phyloP scores from a whole-genome alignment of 2,888 invertebrate species.

The Himalopsyche anomala region DNA sequence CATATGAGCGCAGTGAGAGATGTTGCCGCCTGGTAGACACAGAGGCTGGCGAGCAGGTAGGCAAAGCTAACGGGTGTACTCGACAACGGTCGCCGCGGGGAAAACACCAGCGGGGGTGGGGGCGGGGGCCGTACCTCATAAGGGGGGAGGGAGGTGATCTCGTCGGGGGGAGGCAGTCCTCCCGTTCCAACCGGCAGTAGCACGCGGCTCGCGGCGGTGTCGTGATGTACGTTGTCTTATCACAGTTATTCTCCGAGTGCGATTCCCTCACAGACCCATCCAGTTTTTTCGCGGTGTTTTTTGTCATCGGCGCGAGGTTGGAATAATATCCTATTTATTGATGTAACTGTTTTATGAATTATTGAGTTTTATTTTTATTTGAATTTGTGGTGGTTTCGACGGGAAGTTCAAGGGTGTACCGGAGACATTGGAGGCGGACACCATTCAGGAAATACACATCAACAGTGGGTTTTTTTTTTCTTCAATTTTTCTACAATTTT shows the following conservation, averaged over 20 bases:
- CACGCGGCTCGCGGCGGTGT: conserved; percentile 17
- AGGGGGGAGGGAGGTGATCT: neutral
- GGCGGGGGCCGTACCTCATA: neutral
- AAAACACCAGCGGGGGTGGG: neutral
- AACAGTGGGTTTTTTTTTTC: neutral
- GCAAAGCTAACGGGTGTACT: conserved; percentile 11
- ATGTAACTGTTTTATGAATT: conserved; percentile 18
- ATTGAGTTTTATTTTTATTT: conserved; percentile 19
- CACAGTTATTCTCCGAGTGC: neutral
- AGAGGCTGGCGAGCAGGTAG: conserved; percentile 16
- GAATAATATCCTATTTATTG: conserved; percentile 34
- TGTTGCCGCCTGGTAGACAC: neutral
- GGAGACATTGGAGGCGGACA: neutral
- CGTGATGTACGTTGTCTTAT: neutral
- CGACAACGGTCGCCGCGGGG: neutral
- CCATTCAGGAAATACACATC: neutral
- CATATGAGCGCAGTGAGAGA: neutral
- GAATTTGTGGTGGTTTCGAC: conserved; percentile 18
- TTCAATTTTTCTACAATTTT: neutral
- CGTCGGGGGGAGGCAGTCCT: conserved; percentile 20
- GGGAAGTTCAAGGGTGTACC: conserved; percentile 31
- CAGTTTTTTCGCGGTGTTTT: conserved; percentile 34
- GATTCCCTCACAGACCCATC: neutral
- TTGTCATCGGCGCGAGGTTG: conserved; percentile 5
- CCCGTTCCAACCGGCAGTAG: conserved; percentile 5